Conservation (phyloP, 1,140 invertebrate genomes). For the Zaprionus capensis region DNA sequence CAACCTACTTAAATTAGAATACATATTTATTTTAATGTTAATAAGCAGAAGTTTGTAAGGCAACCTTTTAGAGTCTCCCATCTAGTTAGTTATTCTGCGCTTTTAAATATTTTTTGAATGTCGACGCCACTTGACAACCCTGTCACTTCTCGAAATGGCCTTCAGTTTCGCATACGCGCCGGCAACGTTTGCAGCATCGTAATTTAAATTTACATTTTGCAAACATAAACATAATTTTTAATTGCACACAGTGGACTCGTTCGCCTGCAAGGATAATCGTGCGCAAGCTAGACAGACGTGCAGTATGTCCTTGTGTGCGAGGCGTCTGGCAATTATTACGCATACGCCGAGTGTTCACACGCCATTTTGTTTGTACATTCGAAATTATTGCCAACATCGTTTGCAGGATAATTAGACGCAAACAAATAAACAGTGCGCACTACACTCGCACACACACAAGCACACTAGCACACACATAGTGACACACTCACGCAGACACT, state of each 20-base stretch:
- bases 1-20: too few species aligned
- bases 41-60: too few species aligned
- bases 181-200: background rate
- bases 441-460: background rate
- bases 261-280: constrained; percentile 48
- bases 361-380: constrained; percentile 49
- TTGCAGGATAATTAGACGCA: constrained; percentile 48
- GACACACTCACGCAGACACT: background rate
- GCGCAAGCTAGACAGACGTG: constrained; percentile 11
- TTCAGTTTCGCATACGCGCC: background rate
- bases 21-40: too few species aligned
- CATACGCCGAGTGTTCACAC: constrained; percentile 49
- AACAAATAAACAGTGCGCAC: constrained; percentile 14
- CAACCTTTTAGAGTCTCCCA: too few species aligned
- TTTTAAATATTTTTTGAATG: too few species aligned
- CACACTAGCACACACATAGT: background rate
- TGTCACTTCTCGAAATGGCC: constrained; percentile 12
- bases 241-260: constrained; percentile 65
- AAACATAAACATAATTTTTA: constrained; percentile 76
- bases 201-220: constrained; percentile 51
- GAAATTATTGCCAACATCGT: constrained; percentile 45
- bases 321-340: constrained; percentile 31
- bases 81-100: too few species aligned
- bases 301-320: constrained; percentile 17
- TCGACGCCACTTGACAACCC: background rate